Conservation (phyloP, 2,888 invertebrate species). For the Melipona bicolor region DNA sequence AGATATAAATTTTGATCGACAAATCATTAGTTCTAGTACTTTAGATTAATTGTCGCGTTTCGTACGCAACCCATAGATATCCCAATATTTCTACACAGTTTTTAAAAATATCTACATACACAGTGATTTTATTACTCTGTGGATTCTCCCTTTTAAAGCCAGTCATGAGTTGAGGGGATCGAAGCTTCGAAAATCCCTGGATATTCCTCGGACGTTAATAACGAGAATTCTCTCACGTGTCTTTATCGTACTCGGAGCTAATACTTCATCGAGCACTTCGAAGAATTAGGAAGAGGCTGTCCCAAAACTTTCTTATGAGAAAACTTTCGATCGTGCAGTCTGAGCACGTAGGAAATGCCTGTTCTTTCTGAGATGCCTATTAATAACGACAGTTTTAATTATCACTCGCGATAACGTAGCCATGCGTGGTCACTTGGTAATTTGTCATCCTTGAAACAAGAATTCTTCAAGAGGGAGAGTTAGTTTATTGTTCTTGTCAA, state of each 20-base stretch:
- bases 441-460: too few species aligned
- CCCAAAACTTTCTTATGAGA: slow-evolving; percentile 35
- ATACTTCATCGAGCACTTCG: slow-evolving; percentile 6
- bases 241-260: background rate
- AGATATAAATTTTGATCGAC: background rate
- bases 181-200: background rate
- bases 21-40: background rate
- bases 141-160: background rate
- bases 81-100: background rate
- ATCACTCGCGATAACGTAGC: too few species aligned
- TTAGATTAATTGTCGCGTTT: too few species aligned
- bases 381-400: background rate
- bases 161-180: background rate
- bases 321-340: slow-evolving; percentile 27
- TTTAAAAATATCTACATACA: too few species aligned
- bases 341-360: background rate
- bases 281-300: background rate
- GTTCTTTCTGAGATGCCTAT: background rate
- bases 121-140: background rate
- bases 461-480: too few species aligned
- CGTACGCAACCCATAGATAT: too few species aligned
- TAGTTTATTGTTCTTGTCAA: too few species aligned
- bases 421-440: too few species aligned
- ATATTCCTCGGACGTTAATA: background rate
- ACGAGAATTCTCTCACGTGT: background rate